phyloP scores from a whole-genome alignment of 2,797 vertebrate species.

The Peromyscus aztecus region DNA sequence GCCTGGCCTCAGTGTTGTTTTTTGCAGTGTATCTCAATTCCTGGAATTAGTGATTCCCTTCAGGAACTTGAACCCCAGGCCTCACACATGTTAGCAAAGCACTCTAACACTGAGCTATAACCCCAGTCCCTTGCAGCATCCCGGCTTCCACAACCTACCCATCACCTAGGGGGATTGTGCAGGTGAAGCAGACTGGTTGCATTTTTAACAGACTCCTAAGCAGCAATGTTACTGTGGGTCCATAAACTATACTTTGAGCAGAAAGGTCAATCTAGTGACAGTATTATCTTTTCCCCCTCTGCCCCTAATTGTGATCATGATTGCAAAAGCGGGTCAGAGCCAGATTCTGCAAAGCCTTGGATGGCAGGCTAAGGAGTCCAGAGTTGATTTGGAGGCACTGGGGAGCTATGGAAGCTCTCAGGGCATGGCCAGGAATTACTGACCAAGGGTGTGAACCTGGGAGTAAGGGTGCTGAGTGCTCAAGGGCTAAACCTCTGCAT shows the following conservation, averaged over 20 bases:
- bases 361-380: not conserved
- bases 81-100: not conserved
- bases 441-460: not conserved
- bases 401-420: slow-evolving; percentile 12
- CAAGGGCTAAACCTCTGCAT: not conserved
- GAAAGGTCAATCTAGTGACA: not conserved
- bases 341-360: not conserved
- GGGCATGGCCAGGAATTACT: not conserved
- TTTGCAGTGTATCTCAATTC: not conserved
- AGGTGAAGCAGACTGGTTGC: not conserved
- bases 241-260: not conserved
- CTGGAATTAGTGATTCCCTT: not conserved
- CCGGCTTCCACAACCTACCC: not conserved
- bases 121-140: not conserved
- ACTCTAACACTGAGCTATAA: not conserved
- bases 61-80: not conserved
- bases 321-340: not conserved
- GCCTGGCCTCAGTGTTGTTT: not conserved
- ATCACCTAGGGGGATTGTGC: not conserved
- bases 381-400: not conserved
- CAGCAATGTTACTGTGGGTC: not conserved
- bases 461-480: not conserved
- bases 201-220: slow-evolving; percentile 8
- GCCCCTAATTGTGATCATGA: not conserved
- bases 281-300: not conserved